These are phyloP conservation scores for Himalopsyche phryganea DNA, from an alignment of 1,140 invertebrate species.

Conservation along the genomic window DNA sequence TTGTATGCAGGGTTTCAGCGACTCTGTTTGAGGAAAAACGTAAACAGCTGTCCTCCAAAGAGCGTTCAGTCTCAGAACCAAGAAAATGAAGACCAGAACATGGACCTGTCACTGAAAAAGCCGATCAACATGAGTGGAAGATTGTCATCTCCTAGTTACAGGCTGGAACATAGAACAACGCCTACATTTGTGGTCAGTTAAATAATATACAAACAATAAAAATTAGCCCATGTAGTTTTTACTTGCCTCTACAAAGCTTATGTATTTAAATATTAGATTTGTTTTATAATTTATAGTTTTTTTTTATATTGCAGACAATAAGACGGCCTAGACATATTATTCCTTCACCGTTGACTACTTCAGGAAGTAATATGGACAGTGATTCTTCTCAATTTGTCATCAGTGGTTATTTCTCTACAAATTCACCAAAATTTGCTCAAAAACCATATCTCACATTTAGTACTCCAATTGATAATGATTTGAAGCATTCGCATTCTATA, in stretches of 20 bases:
- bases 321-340: conserved; percentile 7
- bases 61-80: not conserved
- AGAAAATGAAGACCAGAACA: too few species aligned
- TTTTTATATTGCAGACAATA: conserved; percentile 9
- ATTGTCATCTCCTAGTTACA: not conserved
- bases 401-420: not conserved
- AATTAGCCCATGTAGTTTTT: not conserved
- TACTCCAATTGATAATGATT: conserved; percentile 3
- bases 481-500: not conserved
- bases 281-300: not conserved
- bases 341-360: not conserved
- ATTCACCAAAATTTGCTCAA: not conserved
- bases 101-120: too few species aligned
- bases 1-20: conserved; percentile 27
- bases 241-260: not conserved
- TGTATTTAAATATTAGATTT: not conserved
- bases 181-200: conserved; percentile 27
- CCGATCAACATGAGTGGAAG: not conserved
- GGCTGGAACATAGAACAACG: conserved; percentile 1
- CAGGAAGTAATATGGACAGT: not conserved
- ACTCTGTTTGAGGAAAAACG: conserved; percentile 17
- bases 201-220: too few species aligned
- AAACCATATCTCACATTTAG: not conserved
- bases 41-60: conserved; percentile 15
- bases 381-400: conserved; percentile 1